Conservation (phyloP, 2,888 invertebrate species). For the Drosophila affinis region DNA sequence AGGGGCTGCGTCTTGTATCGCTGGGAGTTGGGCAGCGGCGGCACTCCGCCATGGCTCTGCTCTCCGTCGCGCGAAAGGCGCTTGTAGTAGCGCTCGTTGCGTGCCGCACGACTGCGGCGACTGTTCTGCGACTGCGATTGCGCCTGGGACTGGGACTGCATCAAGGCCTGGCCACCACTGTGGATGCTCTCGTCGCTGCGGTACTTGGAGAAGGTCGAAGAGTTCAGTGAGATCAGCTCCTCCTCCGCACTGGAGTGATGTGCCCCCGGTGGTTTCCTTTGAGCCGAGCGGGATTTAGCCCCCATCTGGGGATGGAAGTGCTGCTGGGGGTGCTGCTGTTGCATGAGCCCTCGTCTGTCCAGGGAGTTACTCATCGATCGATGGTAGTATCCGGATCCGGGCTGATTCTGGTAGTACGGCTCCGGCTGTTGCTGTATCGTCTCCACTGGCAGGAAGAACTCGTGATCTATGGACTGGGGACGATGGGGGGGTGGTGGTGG, state of each 20-base stretch:
- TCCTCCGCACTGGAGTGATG: slow-evolving; percentile 81
- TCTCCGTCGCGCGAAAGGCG: slow-evolving; percentile 90
- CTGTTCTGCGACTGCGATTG: slow-evolving; percentile 72
- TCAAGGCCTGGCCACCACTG: slow-evolving; percentile 83
- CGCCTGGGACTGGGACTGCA: slow-evolving; percentile 81
- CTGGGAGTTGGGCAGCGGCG: slow-evolving; percentile 84
- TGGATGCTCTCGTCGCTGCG: slow-evolving; percentile 89
- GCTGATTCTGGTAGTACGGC: slow-evolving; percentile 73
- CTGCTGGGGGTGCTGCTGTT: slow-evolving; percentile 28
- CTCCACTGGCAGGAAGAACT: slow-evolving; percentile 83
- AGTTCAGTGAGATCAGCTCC: slow-evolving; percentile 86
- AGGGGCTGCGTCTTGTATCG: slow-evolving; percentile 83
- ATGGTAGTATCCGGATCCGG: slow-evolving; percentile 57
- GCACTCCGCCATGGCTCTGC: slow-evolving; percentile 80
- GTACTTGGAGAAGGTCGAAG: slow-evolving; percentile 88
- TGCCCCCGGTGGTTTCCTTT: slow-evolving; percentile 43
- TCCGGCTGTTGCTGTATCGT: slow-evolving; percentile 65
- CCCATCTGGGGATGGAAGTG: slow-evolving; percentile 25
- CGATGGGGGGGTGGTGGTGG: slow-evolving; percentile 36
- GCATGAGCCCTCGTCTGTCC: slow-evolving; percentile 68
- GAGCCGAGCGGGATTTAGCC: slow-evolving; percentile 65
- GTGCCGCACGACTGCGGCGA: slow-evolving; percentile 88
- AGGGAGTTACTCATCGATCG: slow-evolving; percentile 76
- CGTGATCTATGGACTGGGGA: slow-evolving; percentile 82
- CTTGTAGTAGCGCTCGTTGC: slow-evolving; percentile 92